These are phyloP conservation scores for Junonia oenone DNA, from an alignment of 2,888 invertebrate genomes.

Conservation along the genomic window DNA sequence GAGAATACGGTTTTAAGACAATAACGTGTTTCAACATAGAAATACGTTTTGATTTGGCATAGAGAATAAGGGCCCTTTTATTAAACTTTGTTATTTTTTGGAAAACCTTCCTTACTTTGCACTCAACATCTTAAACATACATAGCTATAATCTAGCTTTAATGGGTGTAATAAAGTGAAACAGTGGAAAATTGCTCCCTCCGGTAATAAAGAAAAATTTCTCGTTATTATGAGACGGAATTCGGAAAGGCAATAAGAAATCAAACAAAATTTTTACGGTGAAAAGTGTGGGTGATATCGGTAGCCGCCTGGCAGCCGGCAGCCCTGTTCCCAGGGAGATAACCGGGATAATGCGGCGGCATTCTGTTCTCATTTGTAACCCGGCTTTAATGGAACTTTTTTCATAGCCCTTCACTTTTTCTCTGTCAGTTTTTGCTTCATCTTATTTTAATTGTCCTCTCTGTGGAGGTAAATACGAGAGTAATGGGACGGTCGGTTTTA, in stretches of 20 bases:
- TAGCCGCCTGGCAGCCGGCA: constrained; percentile 28
- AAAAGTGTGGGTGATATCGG: constrained; percentile 31
- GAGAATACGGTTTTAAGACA: too few species aligned
- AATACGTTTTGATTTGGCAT: too few species aligned
- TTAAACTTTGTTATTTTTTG: neutral
- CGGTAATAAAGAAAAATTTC: neutral
- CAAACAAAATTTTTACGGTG: constrained; percentile 15
- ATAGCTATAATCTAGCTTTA: constrained; percentile 2
- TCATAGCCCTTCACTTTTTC: constrained; percentile 60
- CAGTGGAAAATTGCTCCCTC: neutral
- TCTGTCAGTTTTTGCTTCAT: constrained; percentile 54
- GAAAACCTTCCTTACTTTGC: neutral
- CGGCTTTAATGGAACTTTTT: constrained; percentile 66
- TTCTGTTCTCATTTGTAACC: constrained; percentile 68
- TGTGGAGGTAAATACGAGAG: constrained; percentile 5
- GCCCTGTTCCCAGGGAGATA: constrained; percentile 54
- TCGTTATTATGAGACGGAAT: constrained; percentile 5
- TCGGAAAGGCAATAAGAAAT: constrained; percentile 9
- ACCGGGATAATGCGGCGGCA: constrained; percentile 44
- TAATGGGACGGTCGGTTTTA: constrained; percentile 1
- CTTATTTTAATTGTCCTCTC: constrained; percentile 58
- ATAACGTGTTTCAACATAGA: too few species aligned
- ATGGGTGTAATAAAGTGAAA: constrained; percentile 1
- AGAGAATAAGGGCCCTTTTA: too few species aligned
- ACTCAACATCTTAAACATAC: neutral